Percentiles rank a stretch among this genome's conserved stretches.
These are phyloP conservation scores for Capromys pilorides DNA, from an alignment of 2,797 vertebrate genomes.

Conservation along the genomic window DNA sequence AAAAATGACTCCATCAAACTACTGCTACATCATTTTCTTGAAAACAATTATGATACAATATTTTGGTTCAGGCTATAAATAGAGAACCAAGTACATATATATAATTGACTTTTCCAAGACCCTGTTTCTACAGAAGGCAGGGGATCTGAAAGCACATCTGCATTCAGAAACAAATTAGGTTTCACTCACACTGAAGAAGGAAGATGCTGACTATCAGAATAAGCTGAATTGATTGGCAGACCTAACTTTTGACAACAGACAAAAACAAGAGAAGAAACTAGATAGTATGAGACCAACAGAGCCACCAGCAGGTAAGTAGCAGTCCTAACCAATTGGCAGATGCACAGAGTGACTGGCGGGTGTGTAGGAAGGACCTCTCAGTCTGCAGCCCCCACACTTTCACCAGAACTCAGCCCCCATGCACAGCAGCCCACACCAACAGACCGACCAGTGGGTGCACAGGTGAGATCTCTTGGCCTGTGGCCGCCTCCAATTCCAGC, in stretches of 20 bases:
- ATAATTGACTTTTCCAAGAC: slow-evolving; percentile 48
- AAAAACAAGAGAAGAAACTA: slow-evolving; percentile 43
- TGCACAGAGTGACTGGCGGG: no score
- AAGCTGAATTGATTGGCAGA: background rate
- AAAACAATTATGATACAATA: slow-evolving; percentile 37
- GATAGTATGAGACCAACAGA: no score
- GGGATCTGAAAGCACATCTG: background rate
- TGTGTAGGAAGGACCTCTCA: no score
- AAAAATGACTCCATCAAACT: background rate
- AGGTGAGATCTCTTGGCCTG: no score
- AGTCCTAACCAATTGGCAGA: no score
- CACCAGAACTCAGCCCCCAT: no score
- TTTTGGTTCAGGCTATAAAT: background rate
- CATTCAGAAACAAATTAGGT: slow-evolving; percentile 60
- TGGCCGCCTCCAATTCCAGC: no score
- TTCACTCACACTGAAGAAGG: background rate
- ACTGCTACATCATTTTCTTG: slow-evolving; percentile 36
- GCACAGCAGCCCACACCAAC: no score
- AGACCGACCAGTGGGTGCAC: no score
- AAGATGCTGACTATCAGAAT: background rate
- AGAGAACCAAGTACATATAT: background rate
- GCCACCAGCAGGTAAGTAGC: no score
- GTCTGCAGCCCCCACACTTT: no score
- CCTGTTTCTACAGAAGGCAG: background rate
- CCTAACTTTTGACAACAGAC: slow-evolving; percentile 28